These are phyloP conservation scores for Holacanthus passer DNA, from an alignment of 2,113 vertebrate genomes.

Conservation along the genomic window DNA sequence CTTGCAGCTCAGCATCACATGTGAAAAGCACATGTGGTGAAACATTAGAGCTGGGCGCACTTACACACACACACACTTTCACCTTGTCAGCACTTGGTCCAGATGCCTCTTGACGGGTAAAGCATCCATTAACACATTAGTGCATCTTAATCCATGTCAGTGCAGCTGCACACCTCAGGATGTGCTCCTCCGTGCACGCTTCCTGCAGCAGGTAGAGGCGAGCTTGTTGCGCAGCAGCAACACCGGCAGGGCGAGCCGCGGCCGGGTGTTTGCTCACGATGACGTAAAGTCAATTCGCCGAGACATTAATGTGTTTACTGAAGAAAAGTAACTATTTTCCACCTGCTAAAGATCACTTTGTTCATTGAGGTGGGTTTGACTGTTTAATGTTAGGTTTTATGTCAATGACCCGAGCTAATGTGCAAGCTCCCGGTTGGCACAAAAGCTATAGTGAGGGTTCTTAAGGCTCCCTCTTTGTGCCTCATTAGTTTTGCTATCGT, in stretches of 20 bases:
- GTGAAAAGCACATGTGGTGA: constrained; percentile 14
- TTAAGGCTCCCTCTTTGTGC: constrained; percentile 64
- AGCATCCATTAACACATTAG: constrained; percentile 75
- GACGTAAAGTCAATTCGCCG: constrained; percentile 51
- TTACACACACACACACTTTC: constrained; percentile 20
- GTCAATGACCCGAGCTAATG: constrained; percentile 69
- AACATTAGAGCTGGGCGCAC: constrained; percentile 23
- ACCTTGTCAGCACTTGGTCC: constrained; percentile 66
- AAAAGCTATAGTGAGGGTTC: constrained; percentile 46
- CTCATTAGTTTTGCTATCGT: constrained; percentile 74
- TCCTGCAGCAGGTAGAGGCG: constrained; percentile 36
- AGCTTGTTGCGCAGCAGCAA: constrained; percentile 39
- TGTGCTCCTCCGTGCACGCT: constrained; percentile 11
- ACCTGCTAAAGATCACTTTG: constrained; percentile 58
- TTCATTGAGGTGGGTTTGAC: constrained; percentile 61
- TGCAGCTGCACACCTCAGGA: constrained; percentile 53
- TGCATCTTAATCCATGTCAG: constrained; percentile 53
- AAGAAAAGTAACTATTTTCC: constrained; percentile 49
- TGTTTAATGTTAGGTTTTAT: constrained; percentile 66
- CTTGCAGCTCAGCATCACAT: constrained; percentile 16
- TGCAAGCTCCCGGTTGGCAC: constrained; percentile 41
- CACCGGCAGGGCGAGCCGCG: constrained; percentile 21
- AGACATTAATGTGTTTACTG: constrained; percentile 65
- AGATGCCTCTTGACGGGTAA: constrained; percentile 65
- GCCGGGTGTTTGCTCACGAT: constrained; percentile 45